Base-by-base conservation (phyloP, 2,888 invertebrate species). In the Lasioglossum zephyrum region DNA sequence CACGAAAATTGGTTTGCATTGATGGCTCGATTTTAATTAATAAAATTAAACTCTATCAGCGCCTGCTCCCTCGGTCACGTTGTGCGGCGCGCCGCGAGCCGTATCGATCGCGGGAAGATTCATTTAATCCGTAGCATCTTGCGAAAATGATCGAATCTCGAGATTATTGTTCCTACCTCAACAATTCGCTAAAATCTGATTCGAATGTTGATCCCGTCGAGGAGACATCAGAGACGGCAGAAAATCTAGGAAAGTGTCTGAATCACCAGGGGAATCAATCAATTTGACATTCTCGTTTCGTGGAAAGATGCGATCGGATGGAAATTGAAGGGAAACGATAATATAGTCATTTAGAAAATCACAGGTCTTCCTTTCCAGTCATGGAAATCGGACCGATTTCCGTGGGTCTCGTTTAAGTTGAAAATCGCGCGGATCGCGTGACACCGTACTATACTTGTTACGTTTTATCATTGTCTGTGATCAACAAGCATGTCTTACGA, bases 401-500 rank as follows among this genome's bases (percentile, higher is more conserved):
- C 76, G 39, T 31, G 57, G 39, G 4, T 77, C 57, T 60, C 4
- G 11, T 70, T 72, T 44, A 16, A 18, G 60, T 13, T 53, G 9
- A 36, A 75, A 75, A 53, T 16, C 66, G 72, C 70, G 44, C 66
- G 73, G 47, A 73, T 81, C 39, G 73, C 74, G 47, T 16, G 47
- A 41, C n/a, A 18, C 11, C 4, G 47, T n/a, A 44, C 26, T 49
- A 44, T 74, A 49, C 63, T 73, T 57, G 18, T 60, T 41, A 36
- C 11, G 57, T 57, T 77, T 80, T 63, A 84, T 77, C 73, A 57
- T 66, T 39, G 73, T 77, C 84, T 85, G 77, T 84, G 76, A 84
- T 85, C 26, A 41, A 79, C n/a, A 53, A 18, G 44, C n/a, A 26
- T n/a, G n/a, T 41, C 36, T 75, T n/a, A 39, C 44, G 18, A 26